Conservation (phyloP, 2,797 vertebrate species). For the Pantherophis vulpinus region DNA sequence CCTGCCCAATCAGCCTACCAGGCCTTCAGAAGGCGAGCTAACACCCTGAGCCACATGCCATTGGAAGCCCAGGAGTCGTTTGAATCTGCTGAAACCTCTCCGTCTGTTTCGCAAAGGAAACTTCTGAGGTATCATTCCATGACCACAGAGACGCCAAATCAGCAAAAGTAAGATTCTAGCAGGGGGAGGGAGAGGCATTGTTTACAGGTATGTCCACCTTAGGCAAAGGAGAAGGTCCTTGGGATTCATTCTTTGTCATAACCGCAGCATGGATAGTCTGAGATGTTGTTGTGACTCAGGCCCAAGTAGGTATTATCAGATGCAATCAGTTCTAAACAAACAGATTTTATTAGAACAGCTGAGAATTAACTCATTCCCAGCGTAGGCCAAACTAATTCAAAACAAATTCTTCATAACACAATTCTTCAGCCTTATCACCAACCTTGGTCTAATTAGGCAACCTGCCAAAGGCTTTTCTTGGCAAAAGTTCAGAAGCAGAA, state of each 20-base stretch:
- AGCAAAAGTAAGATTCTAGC: slow-evolving; percentile 85
- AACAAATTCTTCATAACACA: too few species aligned
- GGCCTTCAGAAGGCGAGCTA: slow-evolving; percentile 84
- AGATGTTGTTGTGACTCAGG: too few species aligned
- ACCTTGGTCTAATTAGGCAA: too few species aligned
- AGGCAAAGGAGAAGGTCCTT: background rate
- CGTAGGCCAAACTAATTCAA: too few species aligned
- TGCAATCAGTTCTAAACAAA: too few species aligned
- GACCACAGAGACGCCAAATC: slow-evolving; percentile 91
- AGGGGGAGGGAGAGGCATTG: slow-evolving; percentile 26
- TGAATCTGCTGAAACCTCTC: slow-evolving; percentile 64
- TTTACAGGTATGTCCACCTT: slow-evolving; percentile 31
- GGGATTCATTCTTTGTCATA: background rate
- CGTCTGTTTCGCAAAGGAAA: slow-evolving; percentile 80
- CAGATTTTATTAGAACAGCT: too few species aligned
- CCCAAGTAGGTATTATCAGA: too few species aligned
- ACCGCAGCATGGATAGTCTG: background rate
- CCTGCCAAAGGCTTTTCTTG: too few species aligned
- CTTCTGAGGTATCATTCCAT: slow-evolving; percentile 95
- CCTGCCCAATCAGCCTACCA: slow-evolving; percentile 62
- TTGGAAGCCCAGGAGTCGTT: slow-evolving; percentile 69
- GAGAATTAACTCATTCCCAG: too few species aligned
- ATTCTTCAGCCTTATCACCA: too few species aligned
- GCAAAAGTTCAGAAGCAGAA: too few species aligned
- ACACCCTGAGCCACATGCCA: slow-evolving; percentile 86